Evolutionary conservation across 2,113 vertebrate genomes (phyloP), one percentile per base, ranked within the genome.

Genomic region (Empidonax alnorum): DNA sequence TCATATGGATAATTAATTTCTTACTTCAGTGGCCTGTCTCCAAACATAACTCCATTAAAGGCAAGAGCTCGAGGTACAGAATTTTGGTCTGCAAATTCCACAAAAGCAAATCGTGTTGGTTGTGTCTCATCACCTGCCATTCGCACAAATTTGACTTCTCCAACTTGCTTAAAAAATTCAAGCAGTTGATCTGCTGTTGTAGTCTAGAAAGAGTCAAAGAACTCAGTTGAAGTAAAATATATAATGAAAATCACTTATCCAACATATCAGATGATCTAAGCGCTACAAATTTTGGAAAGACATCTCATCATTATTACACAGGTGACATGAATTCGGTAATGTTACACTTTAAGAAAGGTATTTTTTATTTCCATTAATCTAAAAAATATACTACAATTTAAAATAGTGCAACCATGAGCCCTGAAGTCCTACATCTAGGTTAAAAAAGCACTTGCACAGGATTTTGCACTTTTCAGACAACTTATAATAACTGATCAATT

Each of bases 61-160:
- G 99, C 99, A 97, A 99, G 98, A 21, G 99, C 99, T 98, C 99
- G 98, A 96, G 98, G 96, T 63, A 99, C 99, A 33, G 99, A 93
- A 50, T 99, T 98, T 98, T 99, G 99, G 94, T 99, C 99, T 33
- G 99, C 98, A 94, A 99, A 99, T 98, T 99, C 99, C 59, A 99
- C 99, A 85, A 99, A 99, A 97, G 99, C 99, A 94, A 99, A 99
- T 33, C 99, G 97, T 11, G 99, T 99, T 50, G 99, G 99, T 91
- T 99, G 99, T 1, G 99, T 99, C 98, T 99, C 99, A 80, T 99
- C 99, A 65, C 99, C 99, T 17, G 99, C 99, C 99, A 99, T 99
- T 50, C 99, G 98, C 62, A 99, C 99, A 97, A 99, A 99, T 97
- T 99, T 99, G 12, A 99, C 99, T 74, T 99, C 99, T 81, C 99